Conservation (phyloP, 2,113 vertebrate genomes). For the Galeopterus variegatus region DNA sequence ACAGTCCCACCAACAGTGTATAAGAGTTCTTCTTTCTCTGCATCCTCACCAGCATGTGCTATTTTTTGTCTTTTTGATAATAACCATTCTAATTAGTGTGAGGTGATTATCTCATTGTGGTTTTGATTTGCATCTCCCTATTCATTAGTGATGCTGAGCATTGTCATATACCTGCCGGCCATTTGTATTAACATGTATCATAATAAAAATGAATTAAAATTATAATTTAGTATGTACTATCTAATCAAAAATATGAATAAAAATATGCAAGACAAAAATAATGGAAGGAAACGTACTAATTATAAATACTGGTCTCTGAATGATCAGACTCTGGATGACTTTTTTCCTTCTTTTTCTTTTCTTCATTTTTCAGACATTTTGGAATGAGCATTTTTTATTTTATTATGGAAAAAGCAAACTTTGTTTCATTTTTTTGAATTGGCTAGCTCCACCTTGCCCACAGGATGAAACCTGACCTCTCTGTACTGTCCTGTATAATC, state of each 20-base stretch:
- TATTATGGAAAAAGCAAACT: background rate
- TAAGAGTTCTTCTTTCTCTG: too few relatives aligned
- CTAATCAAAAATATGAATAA: background rate
- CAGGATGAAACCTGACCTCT: background rate
- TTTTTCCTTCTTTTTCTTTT: background rate
- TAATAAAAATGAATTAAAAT: conserved; percentile 28
- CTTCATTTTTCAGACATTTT: background rate
- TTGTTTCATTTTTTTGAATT: background rate
- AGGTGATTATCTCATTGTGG: too few relatives aligned
- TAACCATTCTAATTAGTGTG: too few relatives aligned
- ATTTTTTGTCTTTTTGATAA: too few relatives aligned
- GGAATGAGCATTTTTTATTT: background rate
- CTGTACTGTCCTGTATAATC: background rate
- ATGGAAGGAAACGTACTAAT: background rate
- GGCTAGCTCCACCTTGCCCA: background rate
- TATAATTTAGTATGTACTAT: background rate
- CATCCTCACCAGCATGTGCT: too few relatives aligned
- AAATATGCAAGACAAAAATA: background rate
- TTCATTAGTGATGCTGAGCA: too few relatives aligned
- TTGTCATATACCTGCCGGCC: too few relatives aligned
- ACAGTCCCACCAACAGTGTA: too few relatives aligned
- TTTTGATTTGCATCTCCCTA: too few relatives aligned
- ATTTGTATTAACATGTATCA: background rate
- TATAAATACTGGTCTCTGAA: background rate
- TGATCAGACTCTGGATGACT: background rate